phyloP scores from a whole-genome alignment of 2,888 invertebrate species.

The Epicampocera succincta region DNA sequence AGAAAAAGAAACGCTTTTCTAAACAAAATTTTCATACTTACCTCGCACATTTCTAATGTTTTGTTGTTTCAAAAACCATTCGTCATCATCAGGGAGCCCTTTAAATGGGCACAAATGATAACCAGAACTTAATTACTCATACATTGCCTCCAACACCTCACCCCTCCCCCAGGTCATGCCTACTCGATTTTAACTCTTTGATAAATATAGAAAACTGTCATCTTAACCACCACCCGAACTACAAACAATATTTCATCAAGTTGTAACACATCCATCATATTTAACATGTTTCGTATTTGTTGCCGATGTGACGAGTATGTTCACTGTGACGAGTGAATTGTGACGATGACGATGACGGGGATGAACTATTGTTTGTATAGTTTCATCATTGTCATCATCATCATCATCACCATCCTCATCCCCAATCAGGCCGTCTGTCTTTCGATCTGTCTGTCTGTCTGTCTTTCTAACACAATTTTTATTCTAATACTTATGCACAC shows the following conservation, averaged over 20 bases:
- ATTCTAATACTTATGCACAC: neutral
- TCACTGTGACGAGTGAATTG: conserved; percentile 44
- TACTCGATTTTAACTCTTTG: neutral
- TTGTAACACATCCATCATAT: conserved; percentile 64
- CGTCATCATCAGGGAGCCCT: conserved; percentile 13
- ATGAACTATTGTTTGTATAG: conserved; percentile 50
- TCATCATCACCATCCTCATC: conserved; percentile 51
- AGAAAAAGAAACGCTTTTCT: no score
- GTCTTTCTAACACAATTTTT: conserved; percentile 44
- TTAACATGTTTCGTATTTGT: conserved; percentile 51
- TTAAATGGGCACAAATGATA: conserved; percentile 31
- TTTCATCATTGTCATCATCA: conserved; percentile 48
- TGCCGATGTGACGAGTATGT: conserved; percentile 3
- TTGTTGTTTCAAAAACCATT: conserved; percentile 1
- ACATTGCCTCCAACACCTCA: conserved; percentile 14
- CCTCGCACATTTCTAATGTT: neutral
- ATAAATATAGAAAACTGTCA: conserved; percentile 17
- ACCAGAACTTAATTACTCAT: conserved; percentile 38
- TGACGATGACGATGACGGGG: conserved; percentile 23
- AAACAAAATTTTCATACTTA: no score
- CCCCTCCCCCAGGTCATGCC: neutral
- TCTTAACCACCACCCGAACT: neutral
- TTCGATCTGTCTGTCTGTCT: neutral
- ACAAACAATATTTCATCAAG: conserved; percentile 49
- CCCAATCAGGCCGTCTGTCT: neutral